Evolutionary conservation across 2,888 invertebrate genomes (phyloP), one percentile per base, ranked within the genome.

Genomic region (Drosophila paracracens): DNA sequence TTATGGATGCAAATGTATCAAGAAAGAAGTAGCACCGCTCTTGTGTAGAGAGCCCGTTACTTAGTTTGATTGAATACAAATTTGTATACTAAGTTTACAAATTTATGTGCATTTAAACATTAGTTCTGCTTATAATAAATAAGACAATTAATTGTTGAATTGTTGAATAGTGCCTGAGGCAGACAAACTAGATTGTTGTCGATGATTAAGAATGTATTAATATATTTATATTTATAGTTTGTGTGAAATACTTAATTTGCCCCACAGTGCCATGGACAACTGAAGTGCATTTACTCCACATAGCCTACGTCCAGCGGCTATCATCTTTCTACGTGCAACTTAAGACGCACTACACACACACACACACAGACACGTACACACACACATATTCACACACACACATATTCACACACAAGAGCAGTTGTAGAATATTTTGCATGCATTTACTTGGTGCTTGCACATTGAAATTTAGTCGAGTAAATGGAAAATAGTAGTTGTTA

Each of bases 401-500:
- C 8, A 36, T 36, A 54, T 25, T 58, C 16, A 25, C 40, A 10
- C 29, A 29, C 29, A 21, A 11, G 2, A 38, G 43, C 13, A 35
- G 46, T 71, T 54, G 62, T 38, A 71, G 43, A 71, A 53, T 62
- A 70, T 54, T 75, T 70, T 67, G 59, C 68, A 62, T 62, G 65
- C 62, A 74, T 76, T 78, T 60, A 73, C 57, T 68, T 74, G 57
- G 43, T 53, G 68, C 36, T 64, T 67, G 74, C 59, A 71, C 66
- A 62, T 63, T 60, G 76, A 48, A 71, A 76, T 27, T 57, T 66
- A 70, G 61, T 46, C 48, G 57, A 59, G 58, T 36, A 52, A 54
- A 65, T 76, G 75, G 59, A 61, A 77, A 71, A 79, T 65, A 27
- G 60, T 35, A 53, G 60, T 75, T 75, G 70, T 79, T 73, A 76